Evolutionary conservation across 2,797 vertebrate genomes (phyloP), one percentile per base, ranked within the genome.

Genomic region (Psittacula derbiana): DNA sequence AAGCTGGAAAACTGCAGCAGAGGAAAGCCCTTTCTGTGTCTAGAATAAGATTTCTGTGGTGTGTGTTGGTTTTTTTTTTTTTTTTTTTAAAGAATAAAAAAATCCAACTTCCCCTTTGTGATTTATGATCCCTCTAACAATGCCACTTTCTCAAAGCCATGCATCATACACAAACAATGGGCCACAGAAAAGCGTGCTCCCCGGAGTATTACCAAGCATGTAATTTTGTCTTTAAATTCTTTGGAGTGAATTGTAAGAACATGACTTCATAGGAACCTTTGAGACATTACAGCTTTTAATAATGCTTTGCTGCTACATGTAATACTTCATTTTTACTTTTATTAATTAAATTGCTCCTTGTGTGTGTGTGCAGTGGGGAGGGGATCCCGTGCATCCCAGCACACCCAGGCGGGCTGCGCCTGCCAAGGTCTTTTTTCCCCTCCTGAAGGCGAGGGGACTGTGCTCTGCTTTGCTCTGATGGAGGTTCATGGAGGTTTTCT

Each of bases 141-240:
- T 96, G 92, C 95, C 97, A 97, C 93, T 96, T 97, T 97, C 96
- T 97, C 92, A 87, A 96, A 97, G 93, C 95, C 46, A 88, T 94
- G 88, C 85, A 95, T 97, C 97, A 95, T 91, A 80, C 93, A 75
- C 91, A 96, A 97, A 98, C 97, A 98, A 97, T 96, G 95, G 96
- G 80, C 95, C 82, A 86, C 93, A 97, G 96, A 97, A 96, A 97
- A 96, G 96, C 58, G 2, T 23, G 65, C 90, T 98, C 97, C 82
- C 93, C 17, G 6, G 97, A 96, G 95, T 97, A 97, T 98, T 98
- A 97, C 41, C 61, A 97, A 93, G 96, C 95, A 95, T 98, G 94
- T 97, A 97, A 98, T 98, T 97, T 97, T 97, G 97, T 97, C 97
- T 97, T 98, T 98, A 97, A 97, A 96, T 97, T 97, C 97, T 97